Percentiles rank a stretch among this genome's conserved stretches.
Evolutionary conservation across 92 coral and sea anemone species (phyloP).

Genomic region (Bergia puertoricense): DNA sequence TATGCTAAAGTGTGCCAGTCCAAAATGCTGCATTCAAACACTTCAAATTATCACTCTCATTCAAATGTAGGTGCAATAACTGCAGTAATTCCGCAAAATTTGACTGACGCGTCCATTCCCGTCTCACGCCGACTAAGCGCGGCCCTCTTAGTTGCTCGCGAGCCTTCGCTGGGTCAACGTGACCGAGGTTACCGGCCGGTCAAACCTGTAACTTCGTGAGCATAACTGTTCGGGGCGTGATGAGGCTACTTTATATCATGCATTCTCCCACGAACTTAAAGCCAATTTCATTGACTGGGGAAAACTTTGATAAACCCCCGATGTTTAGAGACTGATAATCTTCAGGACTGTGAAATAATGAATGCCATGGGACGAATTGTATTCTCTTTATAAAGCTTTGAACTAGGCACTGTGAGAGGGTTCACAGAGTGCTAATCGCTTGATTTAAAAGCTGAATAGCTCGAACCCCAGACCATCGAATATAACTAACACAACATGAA

Average conservation of each 20-base stretch:
- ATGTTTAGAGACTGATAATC: slow-evolving; percentile 4
- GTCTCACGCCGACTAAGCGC: slow-evolving; percentile 10
- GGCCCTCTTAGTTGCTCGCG: slow-evolving; percentile 17
- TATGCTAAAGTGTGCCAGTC: background rate
- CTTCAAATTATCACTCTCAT: background rate
- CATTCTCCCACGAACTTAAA: slow-evolving; percentile 14
- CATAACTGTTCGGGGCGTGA: slow-evolving; percentile 24
- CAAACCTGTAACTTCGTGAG: slow-evolving; percentile 18
- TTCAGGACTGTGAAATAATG: background rate
- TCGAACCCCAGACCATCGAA: slow-evolving; percentile 7
- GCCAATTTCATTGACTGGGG: slow-evolving; percentile 7
- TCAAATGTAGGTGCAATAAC: background rate
- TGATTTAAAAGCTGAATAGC: slow-evolving; percentile 1
- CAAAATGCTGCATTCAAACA: background rate
- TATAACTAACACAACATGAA: background rate
- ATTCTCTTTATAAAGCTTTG: slow-evolving; percentile 10
- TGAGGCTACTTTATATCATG: slow-evolving; percentile 12
- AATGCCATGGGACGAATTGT: slow-evolving; percentile 15
- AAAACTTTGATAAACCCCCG: slow-evolving; percentile 18
- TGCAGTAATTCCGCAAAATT: background rate
- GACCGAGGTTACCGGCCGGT: slow-evolving; percentile 25
- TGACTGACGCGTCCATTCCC: background rate
- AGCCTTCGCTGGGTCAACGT: slow-evolving; percentile 18
- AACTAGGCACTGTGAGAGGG: slow-evolving; percentile 14
- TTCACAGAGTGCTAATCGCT: slow-evolving; percentile 11